Base-by-base conservation (phyloP, 1,140 invertebrate species). In the Carcinoscorpius rotundicauda region DNA sequence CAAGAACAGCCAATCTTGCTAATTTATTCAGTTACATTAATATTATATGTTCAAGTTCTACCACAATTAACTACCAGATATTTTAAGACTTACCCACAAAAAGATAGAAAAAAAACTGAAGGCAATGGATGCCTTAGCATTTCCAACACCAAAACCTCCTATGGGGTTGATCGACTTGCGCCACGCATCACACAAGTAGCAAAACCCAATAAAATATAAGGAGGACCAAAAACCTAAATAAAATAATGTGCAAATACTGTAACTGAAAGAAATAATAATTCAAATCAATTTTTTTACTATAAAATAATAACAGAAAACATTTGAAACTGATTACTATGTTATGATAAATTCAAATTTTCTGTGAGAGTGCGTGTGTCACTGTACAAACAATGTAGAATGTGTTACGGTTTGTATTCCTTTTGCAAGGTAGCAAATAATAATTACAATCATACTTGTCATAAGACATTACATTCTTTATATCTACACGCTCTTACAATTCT, bases 81-180 rank as follows among this genome's bases (percentile, higher is more conserved):
- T 29, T 29, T 29, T 5, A 4, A 55, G 51, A 76, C 84, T 82
- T 83, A 96, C 93, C 93, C 93, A 97, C 72, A 90, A 83, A 69
- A 91, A 88, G 72, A 96, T 93, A 51, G 93, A 93, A 78, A 97
- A 96, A 78, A 98, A 96, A 58, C 85, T 91, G 79, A 97, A 97
- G 5, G 87, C 87, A 76, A 97, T 95, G 59, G 93, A 89, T 60
- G 88, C 89, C 78, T 93, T 86, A 72, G 94, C 84, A 79, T 89
- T 91, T 75, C 85, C 88, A 53, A 85, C 84, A 52, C 88, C 87
- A 67, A 76, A 73, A 68, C 76, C 73, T 10, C 78, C 76, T 4
- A 81, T 78, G 51, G 86, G 85, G 58, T 75, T 73, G 5, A 78
- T 74, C 9, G 90, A 83, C 67, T 89, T 89, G 72, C 86, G 85